phyloP scores from a whole-genome alignment of 2,797 vertebrate species.

The Glyptemys insculpta region DNA sequence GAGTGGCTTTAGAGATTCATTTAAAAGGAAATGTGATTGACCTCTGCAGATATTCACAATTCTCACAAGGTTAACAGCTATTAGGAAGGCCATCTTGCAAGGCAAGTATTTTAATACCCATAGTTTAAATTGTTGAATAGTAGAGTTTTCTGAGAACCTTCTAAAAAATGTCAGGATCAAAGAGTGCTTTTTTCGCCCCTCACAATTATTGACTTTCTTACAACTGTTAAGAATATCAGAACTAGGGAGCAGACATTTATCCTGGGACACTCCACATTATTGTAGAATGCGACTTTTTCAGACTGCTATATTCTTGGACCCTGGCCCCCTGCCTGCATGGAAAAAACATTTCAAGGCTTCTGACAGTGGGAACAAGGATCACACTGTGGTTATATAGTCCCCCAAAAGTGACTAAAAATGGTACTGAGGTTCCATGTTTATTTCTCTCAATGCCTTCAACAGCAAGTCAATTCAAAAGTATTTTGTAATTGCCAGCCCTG shows the following conservation, averaged over 20 bases:
- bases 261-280: too few species aligned
- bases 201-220: too few species aligned
- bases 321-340: neutral
- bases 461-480: neutral
- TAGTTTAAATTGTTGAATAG: too few species aligned
- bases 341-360: neutral
- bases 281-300: neutral
- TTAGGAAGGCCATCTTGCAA: fast-evolving
- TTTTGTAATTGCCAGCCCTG: neutral
- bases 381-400: neutral
- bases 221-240: too few species aligned
- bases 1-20: too few species aligned
- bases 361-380: neutral
- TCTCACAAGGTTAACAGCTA: neutral
- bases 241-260: too few species aligned
- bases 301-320: neutral
- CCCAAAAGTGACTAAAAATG: neutral
- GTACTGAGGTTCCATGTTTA: neutral
- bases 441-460: neutral
- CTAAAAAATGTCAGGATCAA: too few species aligned
- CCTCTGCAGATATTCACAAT: too few species aligned
- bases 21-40: too few species aligned
- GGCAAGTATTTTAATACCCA: neutral
- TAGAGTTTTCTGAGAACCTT: too few species aligned
- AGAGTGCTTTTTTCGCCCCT: too few species aligned